Evolutionary conservation across 2,113 vertebrate genomes (phyloP).

Genomic region (Natator depressus): DNA sequence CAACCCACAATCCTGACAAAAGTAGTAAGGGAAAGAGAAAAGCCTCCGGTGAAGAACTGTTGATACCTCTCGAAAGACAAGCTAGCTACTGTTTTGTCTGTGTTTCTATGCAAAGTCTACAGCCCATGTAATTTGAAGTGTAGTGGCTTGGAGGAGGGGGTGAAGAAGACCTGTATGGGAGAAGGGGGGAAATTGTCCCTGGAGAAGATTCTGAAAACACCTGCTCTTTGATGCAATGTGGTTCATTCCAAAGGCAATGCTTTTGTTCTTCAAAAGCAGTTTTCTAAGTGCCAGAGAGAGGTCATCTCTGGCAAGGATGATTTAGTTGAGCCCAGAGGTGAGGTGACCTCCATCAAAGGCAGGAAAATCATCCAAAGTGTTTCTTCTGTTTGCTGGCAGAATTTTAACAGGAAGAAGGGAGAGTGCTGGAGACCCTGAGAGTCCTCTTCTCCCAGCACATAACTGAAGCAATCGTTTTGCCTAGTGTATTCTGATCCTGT

Average conservation of each 20-base stretch:
- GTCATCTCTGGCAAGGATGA: neutral
- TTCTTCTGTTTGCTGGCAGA: neutral
- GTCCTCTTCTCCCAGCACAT: neutral
- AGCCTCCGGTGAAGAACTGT: neutral
- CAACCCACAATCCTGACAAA: conserved; percentile 23
- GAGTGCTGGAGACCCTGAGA: neutral
- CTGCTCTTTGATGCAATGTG: conserved; percentile 54
- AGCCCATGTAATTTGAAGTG: conserved; percentile 47
- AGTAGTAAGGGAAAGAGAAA: conserved; percentile 30
- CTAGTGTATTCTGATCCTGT: neutral
- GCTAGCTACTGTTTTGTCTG: conserved; percentile 38
- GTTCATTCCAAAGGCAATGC: conserved; percentile 45
- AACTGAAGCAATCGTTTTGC: neutral
- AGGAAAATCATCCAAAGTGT: neutral
- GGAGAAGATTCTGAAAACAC: conserved; percentile 63
- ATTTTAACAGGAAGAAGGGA: neutral
- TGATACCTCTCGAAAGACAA: conserved; percentile 31
- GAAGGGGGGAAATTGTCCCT: conserved; percentile 39
- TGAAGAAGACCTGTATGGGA: conserved; percentile 28
- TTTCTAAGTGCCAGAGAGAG: conserved; percentile 30
- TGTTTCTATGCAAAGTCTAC: neutral
- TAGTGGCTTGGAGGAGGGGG: conserved; percentile 47
- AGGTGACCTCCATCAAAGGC: conserved; percentile 7
- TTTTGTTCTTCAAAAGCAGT: conserved; percentile 47
- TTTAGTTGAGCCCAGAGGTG: conserved; percentile 5